A percentile compares a stretch with the other conserved stretches of the same genome.
Evolutionary conservation across 2,113 vertebrate species (phyloP).

Genomic region (Peucedramus taeniatus): DNA sequence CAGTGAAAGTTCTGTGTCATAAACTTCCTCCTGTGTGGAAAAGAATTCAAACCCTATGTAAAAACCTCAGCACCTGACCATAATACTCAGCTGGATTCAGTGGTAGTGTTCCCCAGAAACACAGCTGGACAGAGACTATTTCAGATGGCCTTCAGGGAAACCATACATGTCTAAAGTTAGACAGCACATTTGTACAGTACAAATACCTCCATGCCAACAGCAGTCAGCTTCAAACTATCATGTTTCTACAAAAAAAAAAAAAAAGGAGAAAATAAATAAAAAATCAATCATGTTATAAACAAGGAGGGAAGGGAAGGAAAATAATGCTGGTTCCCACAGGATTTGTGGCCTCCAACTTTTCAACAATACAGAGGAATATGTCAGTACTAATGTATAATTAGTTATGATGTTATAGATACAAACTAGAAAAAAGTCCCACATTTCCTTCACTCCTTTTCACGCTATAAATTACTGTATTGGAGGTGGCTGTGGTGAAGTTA

Average conservation of each 20-base stretch:
- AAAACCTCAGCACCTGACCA: neutral
- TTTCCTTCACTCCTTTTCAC: neutral
- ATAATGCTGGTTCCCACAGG: accelerated
- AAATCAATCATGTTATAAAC: neutral
- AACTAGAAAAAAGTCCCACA: neutral
- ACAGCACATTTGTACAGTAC: no score
- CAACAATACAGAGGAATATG: neutral
- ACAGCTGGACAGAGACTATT: neutral
- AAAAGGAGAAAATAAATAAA: neutral
- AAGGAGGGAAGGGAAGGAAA: neutral
- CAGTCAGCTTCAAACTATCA: neutral
- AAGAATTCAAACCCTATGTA: neutral
- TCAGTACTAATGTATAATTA: accelerated
- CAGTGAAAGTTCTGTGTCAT: neutral
- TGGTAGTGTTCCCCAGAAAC: neutral
- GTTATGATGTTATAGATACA: neutral
- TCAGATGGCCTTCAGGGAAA: neutral
- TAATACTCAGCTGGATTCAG: neutral
- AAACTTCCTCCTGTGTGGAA: neutral
- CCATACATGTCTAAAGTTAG: accelerated
- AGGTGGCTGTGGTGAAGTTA: neutral
- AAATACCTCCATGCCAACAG: neutral
- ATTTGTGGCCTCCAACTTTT: neutral
- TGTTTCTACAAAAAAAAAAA: neutral
- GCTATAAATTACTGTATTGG: neutral